Base-by-base conservation (phyloP, 53 echinoderm and acorn worm genomes). In the Pentamera pediparva region DNA sequence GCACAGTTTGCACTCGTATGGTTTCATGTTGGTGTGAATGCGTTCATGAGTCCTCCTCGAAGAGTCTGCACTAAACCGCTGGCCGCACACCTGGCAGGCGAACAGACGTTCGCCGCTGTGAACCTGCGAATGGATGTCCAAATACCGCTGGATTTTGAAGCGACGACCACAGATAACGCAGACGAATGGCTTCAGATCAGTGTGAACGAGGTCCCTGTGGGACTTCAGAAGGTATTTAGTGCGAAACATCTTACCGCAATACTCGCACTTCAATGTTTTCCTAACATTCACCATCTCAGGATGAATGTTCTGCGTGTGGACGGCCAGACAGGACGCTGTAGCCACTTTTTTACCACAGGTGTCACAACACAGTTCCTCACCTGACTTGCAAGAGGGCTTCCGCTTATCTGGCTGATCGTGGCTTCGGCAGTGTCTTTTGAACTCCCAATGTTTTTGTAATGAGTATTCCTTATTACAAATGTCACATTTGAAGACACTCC, bases 211-310 rank as follows among this genome's bases (percentile, higher is more conserved):
- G 1, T 35, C 30, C 9, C 40, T 33, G 39, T 86, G 86, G 19
- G 75, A 76, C 18, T 69, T 69, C 4, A 86, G 70, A 19, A 77
- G 76, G 30, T 71, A 69, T 17, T 81, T 56, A 18, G 81, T 81
- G 4, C 76, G 49, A 49, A 86, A 86, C 21, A 56, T 70, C 41
- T 86, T 86, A 20, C 63, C 76, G 62, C 86, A 86, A 31, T 67
- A 28, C 39, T 53, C 72, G 31, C 86, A 86, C 11, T 53, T 28
- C 41, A 82, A 86, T 1, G 73, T 33, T 33, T 72, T 72, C 2
- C 37, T 37, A 30, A 51, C 35, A 7, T 51, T 19, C 2, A 72
- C 52, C 8, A 54, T 49, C 32, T 72, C 73, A 13, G 73, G 73
- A 52, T 72, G 73, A 4, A 72, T 33, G 22, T 52, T 52, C 26